A percentile compares a stretch with the other conserved stretches of the same genome.
phyloP scores from a whole-genome alignment of 2,113 vertebrate species.

The Ia io region DNA sequence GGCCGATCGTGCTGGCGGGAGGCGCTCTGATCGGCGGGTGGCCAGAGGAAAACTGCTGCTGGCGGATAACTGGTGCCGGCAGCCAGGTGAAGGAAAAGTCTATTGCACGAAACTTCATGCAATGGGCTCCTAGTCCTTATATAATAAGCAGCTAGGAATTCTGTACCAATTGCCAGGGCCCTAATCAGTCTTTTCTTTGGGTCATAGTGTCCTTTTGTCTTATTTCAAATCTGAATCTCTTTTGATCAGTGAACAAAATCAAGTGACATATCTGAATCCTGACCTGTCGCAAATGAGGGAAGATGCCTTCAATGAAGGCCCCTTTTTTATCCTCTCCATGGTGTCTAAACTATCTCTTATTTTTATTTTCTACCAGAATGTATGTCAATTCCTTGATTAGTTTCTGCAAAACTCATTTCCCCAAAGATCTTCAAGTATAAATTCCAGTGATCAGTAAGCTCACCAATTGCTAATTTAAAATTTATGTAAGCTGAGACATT shows the following conservation, averaged over 20 bases:
- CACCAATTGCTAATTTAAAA: slow-evolving; percentile 39
- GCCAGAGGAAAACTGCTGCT: no score
- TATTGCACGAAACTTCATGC: no score
- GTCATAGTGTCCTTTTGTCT: neutral
- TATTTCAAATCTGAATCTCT: neutral
- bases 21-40: no score
- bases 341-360: neutral
- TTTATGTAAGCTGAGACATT: neutral
- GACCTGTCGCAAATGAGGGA: neutral
- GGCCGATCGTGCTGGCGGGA: no score
- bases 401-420: neutral
- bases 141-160: neutral
- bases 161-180: neutral
- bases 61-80: no score
- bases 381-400: neutral
- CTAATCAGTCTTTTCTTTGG: neutral
- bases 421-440: neutral
- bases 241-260: neutral
- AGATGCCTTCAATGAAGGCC: neutral
- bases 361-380: neutral
- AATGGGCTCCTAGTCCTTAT: no score
- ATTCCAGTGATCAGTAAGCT: neutral
- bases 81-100: no score
- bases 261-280: neutral
- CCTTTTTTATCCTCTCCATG: neutral